These are phyloP conservation scores for Callopanchax toddi DNA, from an alignment of 2,113 vertebrate genomes.

Conservation along the genomic window DNA sequence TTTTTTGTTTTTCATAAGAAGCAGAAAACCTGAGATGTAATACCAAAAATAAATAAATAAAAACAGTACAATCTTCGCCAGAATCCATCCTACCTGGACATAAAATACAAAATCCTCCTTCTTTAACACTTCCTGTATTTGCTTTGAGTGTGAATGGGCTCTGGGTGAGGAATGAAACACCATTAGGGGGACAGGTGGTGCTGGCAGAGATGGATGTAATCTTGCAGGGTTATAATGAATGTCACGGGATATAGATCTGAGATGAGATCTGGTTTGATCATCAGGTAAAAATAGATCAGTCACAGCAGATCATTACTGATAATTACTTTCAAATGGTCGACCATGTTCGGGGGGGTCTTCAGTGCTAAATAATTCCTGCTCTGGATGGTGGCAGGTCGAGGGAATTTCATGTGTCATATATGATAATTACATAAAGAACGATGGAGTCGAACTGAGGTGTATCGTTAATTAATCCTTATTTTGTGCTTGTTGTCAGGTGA, in stretches of 20 bases:
- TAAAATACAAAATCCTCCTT: background rate
- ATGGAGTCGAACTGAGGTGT: slow-evolving; percentile 8
- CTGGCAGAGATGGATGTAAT: slow-evolving; percentile 76
- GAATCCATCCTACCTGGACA: background rate
- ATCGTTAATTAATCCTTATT: slow-evolving; percentile 41
- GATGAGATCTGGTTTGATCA: slow-evolving; percentile 76
- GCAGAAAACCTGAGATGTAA: no score
- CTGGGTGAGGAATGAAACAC: slow-evolving; percentile 52
- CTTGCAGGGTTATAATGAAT: slow-evolving; percentile 71
- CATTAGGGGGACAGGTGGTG: slow-evolving; percentile 48
- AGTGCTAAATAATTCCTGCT: slow-evolving; percentile 64
- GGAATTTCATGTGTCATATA: slow-evolving; percentile 26
- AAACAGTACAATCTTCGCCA: background rate
- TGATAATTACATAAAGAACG: slow-evolving; percentile 51
- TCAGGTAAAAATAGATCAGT: slow-evolving; percentile 82
- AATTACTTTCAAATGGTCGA: slow-evolving; percentile 74
- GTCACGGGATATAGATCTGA: slow-evolving; percentile 76
- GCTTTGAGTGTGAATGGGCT: slow-evolving; percentile 39
- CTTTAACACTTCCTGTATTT: slow-evolving; percentile 46
- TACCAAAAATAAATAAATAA: background rate
- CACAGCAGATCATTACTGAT: slow-evolving; percentile 76
- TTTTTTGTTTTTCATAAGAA: no score
- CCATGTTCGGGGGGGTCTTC: slow-evolving; percentile 45
- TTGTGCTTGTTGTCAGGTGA: slow-evolving; percentile 44
- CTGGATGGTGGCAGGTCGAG: slow-evolving; percentile 40